phyloP scores from a whole-genome alignment of 2,888 invertebrate species.

The Rugalucina vietnamica region DNA sequence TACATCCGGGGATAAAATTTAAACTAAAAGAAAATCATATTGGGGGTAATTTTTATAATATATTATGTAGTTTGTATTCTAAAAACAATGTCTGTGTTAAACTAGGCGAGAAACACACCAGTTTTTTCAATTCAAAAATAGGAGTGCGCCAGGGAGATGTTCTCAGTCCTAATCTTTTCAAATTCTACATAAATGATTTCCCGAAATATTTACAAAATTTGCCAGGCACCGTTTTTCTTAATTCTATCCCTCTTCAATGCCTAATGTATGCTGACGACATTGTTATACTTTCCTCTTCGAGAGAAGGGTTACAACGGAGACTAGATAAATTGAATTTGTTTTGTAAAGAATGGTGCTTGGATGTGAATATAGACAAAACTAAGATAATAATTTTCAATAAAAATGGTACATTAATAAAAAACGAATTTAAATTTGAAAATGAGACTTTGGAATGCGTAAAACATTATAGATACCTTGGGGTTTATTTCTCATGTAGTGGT shows the following conservation, averaged over 20 bases:
- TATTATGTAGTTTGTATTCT: too few relatives aligned
- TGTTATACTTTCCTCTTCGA: not conserved
- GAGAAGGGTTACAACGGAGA: not conserved
- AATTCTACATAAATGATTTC: not conserved
- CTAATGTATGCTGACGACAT: not conserved
- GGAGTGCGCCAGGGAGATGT: not conserved
- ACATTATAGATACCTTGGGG: not conserved
- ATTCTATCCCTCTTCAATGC: not conserved
- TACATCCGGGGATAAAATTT: too few relatives aligned
- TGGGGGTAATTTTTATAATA: too few relatives aligned
- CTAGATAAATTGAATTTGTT: not conserved
- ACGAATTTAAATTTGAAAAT: not conserved
- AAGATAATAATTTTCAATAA: not conserved
- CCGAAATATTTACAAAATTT: not conserved
- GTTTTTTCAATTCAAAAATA: not conserved
- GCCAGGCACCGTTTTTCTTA: not conserved
- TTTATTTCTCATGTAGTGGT: not conserved
- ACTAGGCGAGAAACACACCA: not conserved
- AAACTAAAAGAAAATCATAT: too few relatives aligned
- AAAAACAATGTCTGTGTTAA: too few relatives aligned
- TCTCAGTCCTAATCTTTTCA: not conserved
- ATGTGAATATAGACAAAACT: not conserved
- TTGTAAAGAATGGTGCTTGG: not conserved
- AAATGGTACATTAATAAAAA: not conserved
- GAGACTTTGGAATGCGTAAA: not conserved